Percentiles rank a stretch among this genome's conserved stretches.
Conservation (phyloP, 2,888 invertebrate genomes). For the Parascotia fuliginaria region DNA sequence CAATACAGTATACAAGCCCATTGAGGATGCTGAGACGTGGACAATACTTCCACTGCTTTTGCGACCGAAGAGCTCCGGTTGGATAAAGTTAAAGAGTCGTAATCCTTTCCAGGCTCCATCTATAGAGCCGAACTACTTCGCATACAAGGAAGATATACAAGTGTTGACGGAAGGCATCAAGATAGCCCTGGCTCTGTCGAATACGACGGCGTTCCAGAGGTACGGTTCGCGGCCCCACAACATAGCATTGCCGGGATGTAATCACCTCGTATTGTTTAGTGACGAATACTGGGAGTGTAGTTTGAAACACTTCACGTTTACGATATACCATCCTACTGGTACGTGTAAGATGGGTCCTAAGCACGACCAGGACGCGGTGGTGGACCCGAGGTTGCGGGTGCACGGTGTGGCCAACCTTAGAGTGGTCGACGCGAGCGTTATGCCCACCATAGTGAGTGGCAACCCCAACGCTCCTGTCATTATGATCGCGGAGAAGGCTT, state of each 20-base stretch:
- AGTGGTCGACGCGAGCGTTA: constrained; percentile 94
- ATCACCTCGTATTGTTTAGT: constrained; percentile 88
- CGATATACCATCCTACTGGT: constrained; percentile 94
- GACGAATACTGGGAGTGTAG: constrained; percentile 96
- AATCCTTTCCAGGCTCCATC: constrained; percentile 94
- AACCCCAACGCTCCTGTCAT: constrained; percentile 96
- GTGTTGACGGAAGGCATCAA: constrained; percentile 93
- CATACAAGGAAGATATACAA: constrained; percentile 92
- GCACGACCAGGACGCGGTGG: constrained; percentile 91
- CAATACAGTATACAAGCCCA: constrained; percentile 93
- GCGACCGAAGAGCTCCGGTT: constrained; percentile 94
- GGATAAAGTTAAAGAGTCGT: constrained; percentile 92
- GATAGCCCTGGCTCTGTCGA: constrained; percentile 92
- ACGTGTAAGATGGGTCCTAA: constrained; percentile 95
- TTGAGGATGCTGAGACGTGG: constrained; percentile 93
- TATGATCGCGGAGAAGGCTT: constrained; percentile 96
- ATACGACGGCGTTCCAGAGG: constrained; percentile 91
- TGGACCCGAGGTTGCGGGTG: constrained; percentile 91
- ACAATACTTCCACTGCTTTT: constrained; percentile 92
- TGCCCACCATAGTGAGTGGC: constrained; percentile 95
- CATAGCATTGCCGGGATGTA: constrained; percentile 93
- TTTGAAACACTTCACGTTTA: constrained; percentile 91
- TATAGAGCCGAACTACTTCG: constrained; percentile 97
- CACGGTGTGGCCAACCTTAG: constrained; percentile 92
- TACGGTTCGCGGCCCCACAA: constrained; percentile 92